These are phyloP conservation scores for Agonopterix arenella DNA, from an alignment of 2,888 invertebrate species.

Conservation along the genomic window DNA sequence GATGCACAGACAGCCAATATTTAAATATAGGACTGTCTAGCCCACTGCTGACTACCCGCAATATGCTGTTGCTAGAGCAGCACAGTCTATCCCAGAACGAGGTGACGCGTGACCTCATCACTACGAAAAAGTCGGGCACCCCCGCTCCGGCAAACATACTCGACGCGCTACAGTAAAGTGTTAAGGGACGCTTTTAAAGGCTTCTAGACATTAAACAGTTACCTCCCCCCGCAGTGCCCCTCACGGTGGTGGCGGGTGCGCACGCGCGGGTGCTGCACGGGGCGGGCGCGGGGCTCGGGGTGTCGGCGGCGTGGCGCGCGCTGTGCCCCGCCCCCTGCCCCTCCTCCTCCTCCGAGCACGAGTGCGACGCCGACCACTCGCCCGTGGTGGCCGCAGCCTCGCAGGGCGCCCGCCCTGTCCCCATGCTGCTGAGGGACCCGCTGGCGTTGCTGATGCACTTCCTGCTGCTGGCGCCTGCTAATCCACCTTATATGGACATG, in stretches of 20 bases:
- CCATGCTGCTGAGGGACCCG: slow-evolving; percentile 91
- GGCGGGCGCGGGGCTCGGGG: slow-evolving; percentile 41
- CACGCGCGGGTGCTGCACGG: slow-evolving; percentile 84
- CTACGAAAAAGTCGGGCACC: too few relatives aligned
- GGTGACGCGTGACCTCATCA: too few relatives aligned
- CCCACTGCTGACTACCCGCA: too few relatives aligned
- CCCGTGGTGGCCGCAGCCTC: slow-evolving; percentile 25
- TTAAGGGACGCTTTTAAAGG: too few relatives aligned
- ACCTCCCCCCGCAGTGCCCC: slow-evolving; percentile 79
- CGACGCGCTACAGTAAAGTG: too few relatives aligned
- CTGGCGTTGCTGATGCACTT: slow-evolving; percentile 91
- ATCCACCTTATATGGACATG: slow-evolving; percentile 82
- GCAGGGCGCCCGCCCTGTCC: slow-evolving; percentile 71
- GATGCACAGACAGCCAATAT: too few relatives aligned
- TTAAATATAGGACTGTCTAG: too few relatives aligned
- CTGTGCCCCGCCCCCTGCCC: slow-evolving; percentile 23
- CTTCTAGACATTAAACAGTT: too few relatives aligned
- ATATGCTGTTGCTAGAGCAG: too few relatives aligned
- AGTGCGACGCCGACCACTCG: slow-evolving; percentile 30
- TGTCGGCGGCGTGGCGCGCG: slow-evolving; percentile 35
- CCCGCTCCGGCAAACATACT: too few relatives aligned
- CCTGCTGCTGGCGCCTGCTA: slow-evolving; percentile 88
- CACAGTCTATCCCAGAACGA: too few relatives aligned
- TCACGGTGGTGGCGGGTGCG: slow-evolving; percentile 91
- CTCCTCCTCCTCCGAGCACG: slow-evolving; percentile 24